Evolutionary conservation across 1,140 invertebrate species (phyloP), one percentile per base, ranked within the genome.

Genomic region (Telenomus remus): DNA sequence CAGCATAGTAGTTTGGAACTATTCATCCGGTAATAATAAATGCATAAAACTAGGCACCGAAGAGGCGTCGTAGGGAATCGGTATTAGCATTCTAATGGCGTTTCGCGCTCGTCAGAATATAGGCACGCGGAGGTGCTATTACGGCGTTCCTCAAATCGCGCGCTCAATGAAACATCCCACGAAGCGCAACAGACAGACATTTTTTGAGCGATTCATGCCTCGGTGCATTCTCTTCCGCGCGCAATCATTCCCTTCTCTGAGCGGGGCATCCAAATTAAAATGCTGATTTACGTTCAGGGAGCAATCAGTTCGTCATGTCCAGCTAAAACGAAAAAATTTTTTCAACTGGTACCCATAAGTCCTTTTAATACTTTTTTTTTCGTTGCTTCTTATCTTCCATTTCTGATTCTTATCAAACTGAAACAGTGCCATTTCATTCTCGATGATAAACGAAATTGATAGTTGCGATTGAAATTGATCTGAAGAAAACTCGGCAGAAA

Each of bases 131-230:
- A 39, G n/a, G n/a, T 39, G n/a, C n/a, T 39, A 39, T 11, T 9
- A n/a, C 37, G 37, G 11, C 43, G 43, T 44, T 44, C 12, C 12
- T 44, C 43, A 44, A 44, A 13, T 44, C 43, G 12, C 11, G 9
- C 37, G 7, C 46, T 48, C 46, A 27, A 48, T 19, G 15, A 27
- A 48, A 48, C 46, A 16, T 48, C 16, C 14, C 46, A 44, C n/a
- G 43, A 13, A 44, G 43, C 11, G 43, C 12, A 13, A 44, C 19
- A 27, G 19, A 27, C 19, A 13, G 3, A 2, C 8, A 13, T 44
- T 13, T 44, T 44, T 44, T 44, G 6, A 44, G 35, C 33, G 37
- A 55, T 55, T 55, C 51, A 55, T 14, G 51, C 16, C 13, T 42
- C 35, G 42, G 13, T 55, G 51, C 51, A 16, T 19, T 39, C 33